A percentile compares a stretch with the other conserved stretches of the same genome.
These are phyloP conservation scores for Pogonognathellus flavescens DNA, from an alignment of 1,140 invertebrate genomes.

Conservation along the genomic window DNA sequence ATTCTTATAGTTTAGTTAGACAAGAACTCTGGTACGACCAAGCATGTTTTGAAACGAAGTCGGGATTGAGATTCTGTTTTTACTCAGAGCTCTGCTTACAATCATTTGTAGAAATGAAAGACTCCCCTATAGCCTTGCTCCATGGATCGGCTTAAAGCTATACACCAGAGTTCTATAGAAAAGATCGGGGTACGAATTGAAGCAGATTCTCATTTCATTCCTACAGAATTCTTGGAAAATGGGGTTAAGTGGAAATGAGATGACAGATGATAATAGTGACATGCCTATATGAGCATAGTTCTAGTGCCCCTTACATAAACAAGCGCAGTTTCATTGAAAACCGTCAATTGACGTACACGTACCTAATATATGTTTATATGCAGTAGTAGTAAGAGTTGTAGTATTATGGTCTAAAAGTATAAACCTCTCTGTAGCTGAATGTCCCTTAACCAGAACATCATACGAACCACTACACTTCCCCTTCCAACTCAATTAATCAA, in stretches of 20 bases:
- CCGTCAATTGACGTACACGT: conserved; percentile 23
- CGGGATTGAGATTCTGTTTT: not conserved
- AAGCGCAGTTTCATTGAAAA: conserved; percentile 31
- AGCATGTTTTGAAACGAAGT: not conserved
- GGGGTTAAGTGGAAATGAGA: conserved; percentile 49
- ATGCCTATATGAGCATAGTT: not conserved
- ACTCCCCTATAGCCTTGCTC: conserved; percentile 20
- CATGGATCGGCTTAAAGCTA: conserved; percentile 20
- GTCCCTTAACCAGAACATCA: not conserved
- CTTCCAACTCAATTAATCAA: not conserved
- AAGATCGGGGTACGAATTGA: conserved; percentile 22
- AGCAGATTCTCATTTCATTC: conserved; percentile 22
- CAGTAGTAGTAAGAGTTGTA: no score
- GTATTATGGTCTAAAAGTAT: no score
- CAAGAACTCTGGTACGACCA: no score
- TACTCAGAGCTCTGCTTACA: not conserved
- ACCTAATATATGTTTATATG: no score
- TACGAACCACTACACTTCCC: not conserved
- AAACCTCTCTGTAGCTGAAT: not conserved
- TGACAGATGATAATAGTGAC: conserved; percentile 48
- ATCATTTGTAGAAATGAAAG: conserved; percentile 29
- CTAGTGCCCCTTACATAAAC: not conserved
- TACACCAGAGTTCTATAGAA: not conserved
- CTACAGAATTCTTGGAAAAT: conserved; percentile 5
- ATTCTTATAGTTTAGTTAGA: no score